These are phyloP conservation scores for Aporophyla lueneburgensis DNA, from an alignment of 2,888 invertebrate genomes.

Conservation along the genomic window DNA sequence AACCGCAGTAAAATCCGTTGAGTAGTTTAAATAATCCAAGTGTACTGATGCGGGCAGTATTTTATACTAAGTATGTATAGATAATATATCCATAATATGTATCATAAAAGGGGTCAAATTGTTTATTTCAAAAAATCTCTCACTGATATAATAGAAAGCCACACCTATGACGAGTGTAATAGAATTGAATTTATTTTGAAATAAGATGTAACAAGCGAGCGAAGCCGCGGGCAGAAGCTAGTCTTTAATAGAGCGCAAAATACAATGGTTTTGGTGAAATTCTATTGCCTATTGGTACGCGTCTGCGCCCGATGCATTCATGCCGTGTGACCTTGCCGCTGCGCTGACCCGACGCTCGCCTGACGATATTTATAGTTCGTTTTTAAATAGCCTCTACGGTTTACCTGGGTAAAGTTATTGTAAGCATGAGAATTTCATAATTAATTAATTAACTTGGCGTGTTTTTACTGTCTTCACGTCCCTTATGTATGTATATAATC, in stretches of 20 bases:
- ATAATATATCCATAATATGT: neutral
- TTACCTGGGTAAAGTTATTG: neutral
- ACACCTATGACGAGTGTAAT: no score
- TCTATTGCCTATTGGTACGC: neutral
- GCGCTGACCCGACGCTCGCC: neutral
- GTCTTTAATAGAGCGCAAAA: neutral
- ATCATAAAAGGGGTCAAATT: neutral
- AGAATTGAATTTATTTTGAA: neutral
- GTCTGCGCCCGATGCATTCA: neutral
- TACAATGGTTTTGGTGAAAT: neutral
- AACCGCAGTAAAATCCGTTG: no score
- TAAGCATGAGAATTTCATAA: neutral
- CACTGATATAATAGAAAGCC: neutral
- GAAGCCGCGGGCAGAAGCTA: no score
- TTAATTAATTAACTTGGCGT: neutral
- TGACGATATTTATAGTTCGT: neutral
- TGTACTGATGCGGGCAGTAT: no score
- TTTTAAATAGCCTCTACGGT: neutral
- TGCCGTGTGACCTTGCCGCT: neutral
- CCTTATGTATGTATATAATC: no score
- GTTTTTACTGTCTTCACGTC: no score
- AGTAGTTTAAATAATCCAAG: no score
- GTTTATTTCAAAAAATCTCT: neutral
- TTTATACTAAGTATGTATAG: no score
- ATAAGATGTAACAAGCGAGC: no score